Base-by-base conservation (phyloP, 2,113 vertebrate genomes). In the Neolamprologus sp. region DNA sequence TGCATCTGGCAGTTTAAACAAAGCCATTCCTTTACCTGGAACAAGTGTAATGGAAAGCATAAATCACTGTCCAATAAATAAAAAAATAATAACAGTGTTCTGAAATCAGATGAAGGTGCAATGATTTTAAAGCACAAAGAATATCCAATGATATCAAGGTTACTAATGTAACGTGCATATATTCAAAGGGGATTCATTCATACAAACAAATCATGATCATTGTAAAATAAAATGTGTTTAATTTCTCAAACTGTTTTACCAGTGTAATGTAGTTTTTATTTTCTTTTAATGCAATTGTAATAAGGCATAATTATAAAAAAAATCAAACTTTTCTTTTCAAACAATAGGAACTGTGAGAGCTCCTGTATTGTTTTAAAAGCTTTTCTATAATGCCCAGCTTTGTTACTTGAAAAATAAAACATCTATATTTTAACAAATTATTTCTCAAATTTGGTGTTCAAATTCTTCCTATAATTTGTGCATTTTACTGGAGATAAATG, bases 1-100 rank as follows among this genome's bases (percentile, higher is more conserved):
- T 98, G 97, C 97, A 98, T 97, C 94, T 99, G 98, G 92, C 98
- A 99, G 93, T 97, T 98, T 87, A 99, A 97, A 95, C 98, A 99
- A 73, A 99, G 97, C 98, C 98, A 98, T 91, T 99, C 98, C 21
- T 96, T 91, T 54, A 86, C 93, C 95, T 96, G 49, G 21, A 90
- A 35, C 68, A 40, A 79, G 14, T 30, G 7, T 2, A 83, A 82
- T 33, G 3, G 9, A 79, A 78, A 6, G 3, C 37, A 45, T 14
- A 9, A 33, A 89, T 81, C 9, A 49, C 23, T 8, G 1, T 75
- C 42, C 26, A 7, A 65, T 60, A 10, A 49, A 35, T 13, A 23
- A 9, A 7, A 33, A 13, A 28, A 37, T 0, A 86, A 28, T 9
- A 40, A 75, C 17, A 80, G 40, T 30, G 19, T 5, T 75, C 54